Evolutionary conservation across 2,797 vertebrate genomes (phyloP), one percentile per base, ranked within the genome.

Genomic region (Siniperca scherzeri): DNA sequence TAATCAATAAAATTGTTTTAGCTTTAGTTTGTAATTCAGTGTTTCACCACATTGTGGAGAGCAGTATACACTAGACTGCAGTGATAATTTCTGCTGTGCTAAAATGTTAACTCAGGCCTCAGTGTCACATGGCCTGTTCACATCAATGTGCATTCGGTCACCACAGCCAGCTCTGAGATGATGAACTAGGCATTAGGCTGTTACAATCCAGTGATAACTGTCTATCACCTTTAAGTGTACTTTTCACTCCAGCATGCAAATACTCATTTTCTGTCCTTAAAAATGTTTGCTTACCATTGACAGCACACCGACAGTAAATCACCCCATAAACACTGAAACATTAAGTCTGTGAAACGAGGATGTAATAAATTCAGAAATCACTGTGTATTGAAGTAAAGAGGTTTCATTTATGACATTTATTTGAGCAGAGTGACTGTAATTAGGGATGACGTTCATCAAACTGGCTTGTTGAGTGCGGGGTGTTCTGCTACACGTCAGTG

Each of bases 321-420:
- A 56, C 10, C 46, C 19, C 19, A 12, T 38, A 46, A 65, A 78
- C 9, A 36, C 0, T 33, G 10, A 66, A 56, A 30, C 38, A 40
- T 16, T 40, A 36, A 57, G 80, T 70, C 52, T 56, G 50, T 50
- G 56, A 64, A 22, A 68, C 65, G 21, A 17, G 3, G 22, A 62
- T 70, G 46, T 52, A 57, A 65, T 64, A 36, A 21, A n/a, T 57
- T 76, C 52, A 40, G 38, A 79, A 57, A 86, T 60, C 36, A 27
- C 42, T 40, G 27, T 59, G 52, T 78, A 68, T 66, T 72, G 62
- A 75, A 52, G 53, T 38, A 36, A 70, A 56, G 64, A 70, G 42
- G 40, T 64, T 72, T 79, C 17, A 86, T 68, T 87, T 25, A 42
- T 73, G 56, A 48, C 68, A 76, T 74, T 82, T 75, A 69, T 78